Percentiles rank a stretch among this genome's conserved stretches.
Conservation (phyloP, 30 jellyfish, hydroid and myxozoan species). For the Aurelia coerulea region DNA sequence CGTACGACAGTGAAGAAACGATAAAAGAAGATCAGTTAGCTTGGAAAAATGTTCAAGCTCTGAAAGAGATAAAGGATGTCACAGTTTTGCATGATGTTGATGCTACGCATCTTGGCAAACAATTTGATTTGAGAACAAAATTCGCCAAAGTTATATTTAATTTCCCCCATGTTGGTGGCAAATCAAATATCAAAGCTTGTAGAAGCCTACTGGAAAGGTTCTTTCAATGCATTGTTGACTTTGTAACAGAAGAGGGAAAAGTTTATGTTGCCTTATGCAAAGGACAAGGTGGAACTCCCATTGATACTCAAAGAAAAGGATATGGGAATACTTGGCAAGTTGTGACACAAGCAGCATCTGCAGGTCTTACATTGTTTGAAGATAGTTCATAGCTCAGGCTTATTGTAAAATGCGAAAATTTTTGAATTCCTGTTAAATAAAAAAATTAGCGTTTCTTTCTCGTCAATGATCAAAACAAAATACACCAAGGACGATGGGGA, state of each 20-base stretch:
- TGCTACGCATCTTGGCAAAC: constrained; percentile 67
- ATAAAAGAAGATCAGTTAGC: constrained; percentile 46
- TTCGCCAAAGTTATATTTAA: constrained; percentile 72
- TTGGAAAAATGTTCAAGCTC: constrained; percentile 36
- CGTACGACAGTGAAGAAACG: constrained; percentile 71
- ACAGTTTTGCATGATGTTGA: constrained; percentile 76
- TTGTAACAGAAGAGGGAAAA: constrained; percentile 51
- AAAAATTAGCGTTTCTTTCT: neutral
- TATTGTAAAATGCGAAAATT: neutral
- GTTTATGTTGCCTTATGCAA: constrained; percentile 78
- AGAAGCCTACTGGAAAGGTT: constrained; percentile 60
- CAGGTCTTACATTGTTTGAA: constrained; percentile 58
- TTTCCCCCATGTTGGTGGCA: constrained; percentile 98
- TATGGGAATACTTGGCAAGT: constrained; percentile 92
- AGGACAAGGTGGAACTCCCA: constrained; percentile 99
- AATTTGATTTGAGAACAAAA: constrained; percentile 16
- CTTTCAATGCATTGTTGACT: constrained; percentile 60
- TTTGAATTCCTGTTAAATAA: neutral
- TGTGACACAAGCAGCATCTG: constrained; percentile 84
- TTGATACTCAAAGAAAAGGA: constrained; percentile 68
- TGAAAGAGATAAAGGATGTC: constrained; percentile 25
- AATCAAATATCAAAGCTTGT: constrained; percentile 86
- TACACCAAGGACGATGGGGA: no score
- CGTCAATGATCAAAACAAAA: no score
- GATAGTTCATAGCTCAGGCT: neutral